Percentiles rank a stretch among this genome's conserved stretches.
These are phyloP conservation scores for Strigamia crassipes DNA, from an alignment of 2,888 invertebrate species.

Conservation along the genomic window DNA sequence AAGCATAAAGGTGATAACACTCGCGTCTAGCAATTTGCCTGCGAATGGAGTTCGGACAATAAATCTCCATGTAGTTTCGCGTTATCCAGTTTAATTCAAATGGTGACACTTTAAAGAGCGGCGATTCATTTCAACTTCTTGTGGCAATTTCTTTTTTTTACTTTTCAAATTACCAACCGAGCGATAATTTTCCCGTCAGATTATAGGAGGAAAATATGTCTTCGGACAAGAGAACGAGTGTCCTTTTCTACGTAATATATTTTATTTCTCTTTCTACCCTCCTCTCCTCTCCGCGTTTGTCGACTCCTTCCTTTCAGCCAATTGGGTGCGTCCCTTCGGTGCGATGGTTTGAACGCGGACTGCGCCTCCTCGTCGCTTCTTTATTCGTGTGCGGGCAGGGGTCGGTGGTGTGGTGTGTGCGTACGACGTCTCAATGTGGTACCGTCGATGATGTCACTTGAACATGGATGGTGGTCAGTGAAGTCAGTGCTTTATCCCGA, in stretches of 20 bases:
- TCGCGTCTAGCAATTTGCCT: neutral
- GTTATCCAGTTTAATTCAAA: neutral
- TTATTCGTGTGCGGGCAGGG: slow-evolving; percentile 21
- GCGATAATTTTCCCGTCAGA: neutral
- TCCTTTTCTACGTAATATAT: neutral
- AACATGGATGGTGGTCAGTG: neutral
- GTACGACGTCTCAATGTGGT: neutral
- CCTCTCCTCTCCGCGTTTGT: neutral
- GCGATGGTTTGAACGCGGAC: neutral
- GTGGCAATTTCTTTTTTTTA: neutral
- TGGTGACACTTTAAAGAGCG: neutral
- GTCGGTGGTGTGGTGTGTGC: neutral
- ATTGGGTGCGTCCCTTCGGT: neutral
- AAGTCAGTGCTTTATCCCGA: neutral
- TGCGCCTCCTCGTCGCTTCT: neutral
- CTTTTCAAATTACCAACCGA: neutral
- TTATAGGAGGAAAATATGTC: neutral
- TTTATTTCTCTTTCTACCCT: neutral
- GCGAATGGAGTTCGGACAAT: neutral
- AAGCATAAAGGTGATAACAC: too few relatives aligned
- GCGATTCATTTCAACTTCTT: neutral
- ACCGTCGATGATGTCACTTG: slow-evolving; percentile 19
- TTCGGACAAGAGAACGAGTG: neutral
- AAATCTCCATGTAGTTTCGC: neutral
- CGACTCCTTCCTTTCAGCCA: neutral